Base-by-base conservation (phyloP, 2,888 invertebrate species). In the Cylloceria caligata region DNA sequence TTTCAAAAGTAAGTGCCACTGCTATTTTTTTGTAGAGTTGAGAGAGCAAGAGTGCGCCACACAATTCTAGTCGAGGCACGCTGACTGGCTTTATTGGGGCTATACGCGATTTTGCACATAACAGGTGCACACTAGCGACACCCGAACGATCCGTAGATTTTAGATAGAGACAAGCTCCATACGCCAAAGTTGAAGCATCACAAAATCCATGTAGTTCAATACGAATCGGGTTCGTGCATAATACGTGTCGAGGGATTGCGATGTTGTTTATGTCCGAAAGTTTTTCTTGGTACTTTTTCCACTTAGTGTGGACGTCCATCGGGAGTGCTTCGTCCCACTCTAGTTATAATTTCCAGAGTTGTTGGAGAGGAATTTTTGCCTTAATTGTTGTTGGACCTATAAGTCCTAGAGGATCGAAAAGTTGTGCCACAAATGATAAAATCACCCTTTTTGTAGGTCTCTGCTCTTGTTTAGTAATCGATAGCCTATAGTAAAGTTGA, bases 331-430 rank as follows among this genome's bases (percentile, higher is more conserved):
- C 57, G 16, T 57, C 57, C 57, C 57, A 57, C 3, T 11, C 30
- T 13, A 57, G 0, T n/a, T 57, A 11, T 30, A 79, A 60, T 30
- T 45, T 21, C 79, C 80, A 81, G 11, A 81, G 39, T 9, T 39
- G 67, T 30, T 74, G 74, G 2, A 79, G 16, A 0, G 88, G 34
- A 24, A 87, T 83, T 69, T 88, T 88, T 27, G 87, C 87, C 3
- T 69, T 52, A 6, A 87, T 79, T 11, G 81, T 79, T 49, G 86
- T 77, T 2, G 87, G 88, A 9, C 87, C 83, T 19, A 87, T 27
- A 2, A 88, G 45, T 11, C 87, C 87, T 7, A 87, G 76, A 2
- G 87, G 86, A 69, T 89, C 88, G 62, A 81, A 88, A 6, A 87
- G 81, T 67, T 83, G 83, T 9, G 86, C 80, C 13, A 87, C 84